Conservation (phyloP, 2,113 vertebrate genomes). For the Aptenodytes patagonicus region DNA sequence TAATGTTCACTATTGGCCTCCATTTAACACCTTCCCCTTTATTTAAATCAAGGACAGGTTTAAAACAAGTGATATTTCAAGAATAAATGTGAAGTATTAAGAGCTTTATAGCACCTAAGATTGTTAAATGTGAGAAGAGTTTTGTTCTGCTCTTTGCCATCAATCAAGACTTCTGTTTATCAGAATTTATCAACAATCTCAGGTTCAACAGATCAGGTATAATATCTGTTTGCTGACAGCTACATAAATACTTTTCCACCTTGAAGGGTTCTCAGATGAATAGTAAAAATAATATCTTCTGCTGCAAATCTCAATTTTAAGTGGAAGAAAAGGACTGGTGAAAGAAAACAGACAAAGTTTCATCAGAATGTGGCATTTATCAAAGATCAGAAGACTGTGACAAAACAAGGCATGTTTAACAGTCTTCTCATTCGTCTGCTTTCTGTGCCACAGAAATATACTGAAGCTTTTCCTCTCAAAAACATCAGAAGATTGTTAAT, state of each 20-base stretch:
- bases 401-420: not conserved
- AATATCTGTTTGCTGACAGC: conserved; percentile 46
- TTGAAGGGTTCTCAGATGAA: conserved; percentile 43
- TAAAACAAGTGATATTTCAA: not conserved
- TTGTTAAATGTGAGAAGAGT: conserved; percentile 22
- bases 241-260: conserved; percentile 57
- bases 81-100: not conserved
- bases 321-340: conserved; percentile 68
- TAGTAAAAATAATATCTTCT: conserved; percentile 33
- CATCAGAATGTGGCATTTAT: conserved; percentile 47
- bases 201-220: conserved; percentile 20
- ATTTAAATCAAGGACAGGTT: not conserved
- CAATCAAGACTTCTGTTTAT: conserved; percentile 27
- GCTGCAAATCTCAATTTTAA: conserved; percentile 65
- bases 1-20: not conserved
- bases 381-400: conserved; percentile 26
- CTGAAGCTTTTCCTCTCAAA: not conserved
- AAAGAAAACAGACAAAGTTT: conserved; percentile 70
- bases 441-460: not conserved
- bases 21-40: not conserved
- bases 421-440: not conserved
- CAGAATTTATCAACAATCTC: conserved; percentile 19
- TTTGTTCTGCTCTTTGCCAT: conserved; percentile 35
- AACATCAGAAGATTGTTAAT: not conserved
- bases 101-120: conserved; percentile 44